Conservation (phyloP, 2,797 vertebrate species). For the Cirrhinus molitorella region DNA sequence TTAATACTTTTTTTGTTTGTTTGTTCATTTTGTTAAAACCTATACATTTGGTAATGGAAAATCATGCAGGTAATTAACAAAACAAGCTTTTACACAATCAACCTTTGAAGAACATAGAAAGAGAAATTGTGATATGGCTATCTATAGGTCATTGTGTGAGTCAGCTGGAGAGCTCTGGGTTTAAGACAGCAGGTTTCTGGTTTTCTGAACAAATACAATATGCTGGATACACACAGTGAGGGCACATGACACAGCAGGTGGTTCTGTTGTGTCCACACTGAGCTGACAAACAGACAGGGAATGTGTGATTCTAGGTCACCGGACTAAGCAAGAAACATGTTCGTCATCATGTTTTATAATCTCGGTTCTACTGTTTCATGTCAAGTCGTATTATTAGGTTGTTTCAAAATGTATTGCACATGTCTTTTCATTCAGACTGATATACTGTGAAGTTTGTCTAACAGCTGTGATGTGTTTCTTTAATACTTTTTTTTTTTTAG, state of each 20-base stretch:
- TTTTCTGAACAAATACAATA: slow-evolving; percentile 69
- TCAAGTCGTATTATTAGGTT: slow-evolving; percentile 1
- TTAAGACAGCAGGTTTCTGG: slow-evolving; percentile 60
- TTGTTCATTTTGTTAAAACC: not conserved
- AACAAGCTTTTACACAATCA: slow-evolving; percentile 16
- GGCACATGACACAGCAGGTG: slow-evolving; percentile 18
- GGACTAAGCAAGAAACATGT: not conserved
- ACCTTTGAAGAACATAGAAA: not conserved
- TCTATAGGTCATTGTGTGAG: slow-evolving; percentile 6
- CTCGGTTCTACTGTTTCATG: not conserved
- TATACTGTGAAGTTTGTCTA: slow-evolving; percentile 55
- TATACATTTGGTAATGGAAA: not conserved
- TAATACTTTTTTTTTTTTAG: not conserved
- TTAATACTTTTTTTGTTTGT: not conserved
- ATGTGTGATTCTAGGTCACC: slow-evolving; percentile 25
- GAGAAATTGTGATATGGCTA: not conserved
- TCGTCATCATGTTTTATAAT: not conserved
- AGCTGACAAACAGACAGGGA: slow-evolving; percentile 10
- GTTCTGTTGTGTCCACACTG: slow-evolving; percentile 8
- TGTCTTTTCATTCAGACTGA: slow-evolving; percentile 38
- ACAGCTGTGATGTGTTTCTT: slow-evolving; percentile 23
- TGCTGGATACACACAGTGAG: slow-evolving; percentile 52
- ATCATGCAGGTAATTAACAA: not conserved
- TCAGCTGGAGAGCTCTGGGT: slow-evolving; percentile 49
- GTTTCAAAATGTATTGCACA: slow-evolving; percentile 22